Base-by-base conservation (phyloP, 2,113 vertebrate species). In the Cochlearius cochlearius region DNA sequence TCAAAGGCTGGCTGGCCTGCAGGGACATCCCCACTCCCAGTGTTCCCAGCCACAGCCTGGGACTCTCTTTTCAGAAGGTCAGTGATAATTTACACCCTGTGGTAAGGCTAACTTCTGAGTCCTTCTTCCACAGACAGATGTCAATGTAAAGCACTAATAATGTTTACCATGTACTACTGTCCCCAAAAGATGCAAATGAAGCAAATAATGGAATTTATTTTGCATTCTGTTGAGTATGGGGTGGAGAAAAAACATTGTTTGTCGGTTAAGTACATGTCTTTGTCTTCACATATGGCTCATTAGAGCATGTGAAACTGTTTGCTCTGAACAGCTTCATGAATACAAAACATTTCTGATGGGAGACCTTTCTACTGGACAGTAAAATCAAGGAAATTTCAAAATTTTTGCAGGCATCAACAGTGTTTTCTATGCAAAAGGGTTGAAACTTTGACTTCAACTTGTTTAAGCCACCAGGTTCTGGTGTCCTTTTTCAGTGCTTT, bases 181-280 rank as follows among this genome's bases (percentile, higher is more conserved):
- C 77, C 87, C 77, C 77, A 76, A 88, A 95, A 91, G 71, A 96
- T 0, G 0, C n/a, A 87, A 95, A 91, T 64, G 29, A 91, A 85
- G 62, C 29, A 93, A 97, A 86, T 96, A 96, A 93, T 69, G 52
- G 78, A 80, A 77, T 94, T 93, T 86, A 90, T 86, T 96, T 94
- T 91, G 50, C 78, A 90, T 95, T 94, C 67, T 66, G 19, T 78
- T 67, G 55, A 66, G 62, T 69, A 86, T 58, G 63, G 91, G 74
- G 71, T 91, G 92, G 84, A 86, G 71, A 82, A 95, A 86, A 94
- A 60, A 45, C 41, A 92, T 69, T 85, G 78, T 77, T 84, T 62
- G 18, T 62, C 78, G 63, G 67, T 91, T 94, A 88, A 95, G 52
- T 68, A 49, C 34, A 53, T 68, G 62, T 84, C 60, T 93, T 86